phyloP scores from a whole-genome alignment of 2,797 vertebrate genomes.

The Phalloptychus januarius region DNA sequence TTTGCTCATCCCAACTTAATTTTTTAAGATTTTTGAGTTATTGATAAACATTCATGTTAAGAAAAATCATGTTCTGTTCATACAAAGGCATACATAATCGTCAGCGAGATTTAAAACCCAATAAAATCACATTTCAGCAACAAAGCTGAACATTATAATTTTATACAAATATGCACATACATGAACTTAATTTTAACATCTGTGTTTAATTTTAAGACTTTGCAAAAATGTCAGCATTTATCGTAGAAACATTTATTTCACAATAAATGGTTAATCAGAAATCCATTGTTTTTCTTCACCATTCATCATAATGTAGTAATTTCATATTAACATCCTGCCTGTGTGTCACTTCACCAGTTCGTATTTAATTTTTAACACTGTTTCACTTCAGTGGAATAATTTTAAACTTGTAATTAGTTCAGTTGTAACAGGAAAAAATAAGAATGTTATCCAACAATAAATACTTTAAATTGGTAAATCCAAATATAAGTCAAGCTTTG shows the following conservation, averaged over 20 bases:
- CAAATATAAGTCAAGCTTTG: background rate
- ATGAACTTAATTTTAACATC: background rate
- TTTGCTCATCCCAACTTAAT: background rate
- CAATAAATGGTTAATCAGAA: conserved; percentile 37
- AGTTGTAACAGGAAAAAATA: background rate
- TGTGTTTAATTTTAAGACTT: too few species aligned
- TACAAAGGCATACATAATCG: background rate
- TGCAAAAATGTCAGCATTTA: conserved; percentile 15
- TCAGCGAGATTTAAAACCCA: background rate
- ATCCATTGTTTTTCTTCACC: conserved; percentile 38
- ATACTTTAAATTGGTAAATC: background rate
- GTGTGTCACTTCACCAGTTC: conserved; percentile 7
- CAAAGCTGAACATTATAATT: background rate
- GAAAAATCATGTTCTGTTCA: background rate
- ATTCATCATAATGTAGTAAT: conserved; percentile 25
- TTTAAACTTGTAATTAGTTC: conserved; percentile 18
- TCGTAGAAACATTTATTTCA: conserved; percentile 60
- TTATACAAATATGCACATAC: too few species aligned
- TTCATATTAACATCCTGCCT: conserved; percentile 9
- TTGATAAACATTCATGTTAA: background rate
- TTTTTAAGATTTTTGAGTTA: background rate
- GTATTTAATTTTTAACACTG: conserved; percentile 14
- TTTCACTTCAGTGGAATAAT: conserved; percentile 45
- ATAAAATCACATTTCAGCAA: background rate
- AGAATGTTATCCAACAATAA: background rate